phyloP scores from a whole-genome alignment of 2,797 vertebrate species.

The Gymnodraco acuticeps region DNA sequence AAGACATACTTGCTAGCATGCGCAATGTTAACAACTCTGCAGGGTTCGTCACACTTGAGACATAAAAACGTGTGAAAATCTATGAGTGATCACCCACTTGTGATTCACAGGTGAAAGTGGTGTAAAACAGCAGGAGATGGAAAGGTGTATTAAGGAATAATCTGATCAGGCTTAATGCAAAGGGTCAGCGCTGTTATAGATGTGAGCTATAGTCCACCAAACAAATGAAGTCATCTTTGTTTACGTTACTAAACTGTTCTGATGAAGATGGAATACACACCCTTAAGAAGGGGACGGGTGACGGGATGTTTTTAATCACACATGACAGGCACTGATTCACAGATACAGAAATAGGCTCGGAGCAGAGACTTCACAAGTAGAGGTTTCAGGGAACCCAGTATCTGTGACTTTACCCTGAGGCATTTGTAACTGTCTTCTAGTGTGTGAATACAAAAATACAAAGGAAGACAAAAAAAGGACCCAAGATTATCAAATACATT shows the following conservation, averaged over 20 bases:
- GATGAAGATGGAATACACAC: background rate
- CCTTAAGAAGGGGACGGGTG: background rate
- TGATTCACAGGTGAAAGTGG: constrained; percentile 10
- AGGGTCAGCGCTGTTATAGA: background rate
- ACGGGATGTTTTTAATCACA: constrained; percentile 40
- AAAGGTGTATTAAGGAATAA: background rate
- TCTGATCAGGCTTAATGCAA: constrained; percentile 17
- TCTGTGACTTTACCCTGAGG: constrained; percentile 42
- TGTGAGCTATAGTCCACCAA: background rate
- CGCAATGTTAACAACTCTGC: background rate
- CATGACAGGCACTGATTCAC: constrained; percentile 49
- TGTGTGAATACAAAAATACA: constrained; percentile 1
- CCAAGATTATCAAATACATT: background rate
- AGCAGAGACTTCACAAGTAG: constrained; percentile 51
- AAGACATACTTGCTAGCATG: constrained; percentile 5
- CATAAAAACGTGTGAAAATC: constrained; percentile 20
- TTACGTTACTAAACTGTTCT: background rate
- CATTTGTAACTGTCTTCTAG: constrained; percentile 19
- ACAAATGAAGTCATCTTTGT: constrained; percentile 17
- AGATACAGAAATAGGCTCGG: constrained; percentile 37
- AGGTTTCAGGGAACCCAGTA: constrained; percentile 18
- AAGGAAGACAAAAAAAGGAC: background rate
- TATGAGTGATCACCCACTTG: background rate
- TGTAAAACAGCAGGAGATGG: background rate
- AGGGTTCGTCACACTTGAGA: constrained; percentile 12